Conservation (phyloP, 92 coral and sea anemone species). For the Muricea muricata region DNA sequence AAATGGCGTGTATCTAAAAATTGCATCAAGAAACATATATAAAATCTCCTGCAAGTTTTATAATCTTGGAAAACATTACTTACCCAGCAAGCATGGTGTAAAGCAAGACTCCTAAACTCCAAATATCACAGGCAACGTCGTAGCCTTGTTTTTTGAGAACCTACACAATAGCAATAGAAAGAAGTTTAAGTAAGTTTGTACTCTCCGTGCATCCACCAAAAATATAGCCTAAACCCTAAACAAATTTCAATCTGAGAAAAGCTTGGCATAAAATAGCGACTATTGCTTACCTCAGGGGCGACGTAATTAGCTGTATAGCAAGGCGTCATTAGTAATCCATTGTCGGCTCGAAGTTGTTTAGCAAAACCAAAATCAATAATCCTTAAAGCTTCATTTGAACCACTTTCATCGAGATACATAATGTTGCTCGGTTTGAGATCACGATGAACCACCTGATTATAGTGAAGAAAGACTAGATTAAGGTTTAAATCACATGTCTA, state of each 20-base stretch:
- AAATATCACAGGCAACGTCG: conserved; percentile 97
- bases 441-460: conserved; percentile 88
- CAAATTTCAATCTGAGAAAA: too few species aligned
- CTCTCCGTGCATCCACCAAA: too few species aligned
- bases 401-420: conserved; percentile 94
- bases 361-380: conserved; percentile 99
- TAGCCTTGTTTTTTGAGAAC: conserved; percentile 96
- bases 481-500: background rate
- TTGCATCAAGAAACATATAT: too few species aligned
- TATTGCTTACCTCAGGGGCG: conserved; percentile 90
- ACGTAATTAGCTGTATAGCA: conserved; percentile 98
- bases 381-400: conserved; percentile 81
- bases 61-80: conserved; percentile 16
- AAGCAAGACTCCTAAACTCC: conserved; percentile 97
- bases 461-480: background rate
- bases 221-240: too few species aligned
- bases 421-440: conserved; percentile 98
- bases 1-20: conserved; percentile 90
- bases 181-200: too few species aligned
- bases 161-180: background rate
- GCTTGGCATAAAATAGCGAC: too few species aligned
- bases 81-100: conserved; percentile 99
- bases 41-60: too few species aligned
- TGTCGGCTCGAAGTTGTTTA: conserved; percentile 96
- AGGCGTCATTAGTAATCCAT: conserved; percentile 96